Evolutionary conservation across 2,888 invertebrate species (phyloP).

Genomic region (Hyppa rectilinea): DNA sequence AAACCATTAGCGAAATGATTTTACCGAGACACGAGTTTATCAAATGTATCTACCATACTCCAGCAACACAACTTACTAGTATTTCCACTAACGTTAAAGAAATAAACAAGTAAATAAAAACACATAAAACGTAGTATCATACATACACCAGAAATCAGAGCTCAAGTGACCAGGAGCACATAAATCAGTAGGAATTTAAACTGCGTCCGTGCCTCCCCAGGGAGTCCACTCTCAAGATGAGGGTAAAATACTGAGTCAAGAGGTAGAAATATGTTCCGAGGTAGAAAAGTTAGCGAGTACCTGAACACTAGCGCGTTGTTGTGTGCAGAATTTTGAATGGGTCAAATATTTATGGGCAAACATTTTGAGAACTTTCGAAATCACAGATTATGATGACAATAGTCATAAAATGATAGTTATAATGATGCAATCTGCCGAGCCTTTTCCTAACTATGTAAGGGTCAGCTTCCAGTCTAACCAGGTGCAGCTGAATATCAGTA

Average conservation of each 20-base stretch:
- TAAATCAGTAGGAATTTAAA: constrained; percentile 67
- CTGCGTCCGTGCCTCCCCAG: constrained; percentile 51
- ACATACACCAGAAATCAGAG: constrained; percentile 55
- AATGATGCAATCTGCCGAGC: too few relatives aligned
- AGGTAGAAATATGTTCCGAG: constrained; percentile 60
- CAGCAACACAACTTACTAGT: background rate
- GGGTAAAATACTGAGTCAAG: constrained; percentile 64
- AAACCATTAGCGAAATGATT: background rate
- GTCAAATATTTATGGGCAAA: background rate
- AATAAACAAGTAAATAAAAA: constrained; percentile 32
- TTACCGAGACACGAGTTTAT: background rate
- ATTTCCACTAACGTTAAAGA: background rate
- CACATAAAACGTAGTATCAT: constrained; percentile 33
- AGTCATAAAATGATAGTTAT: too few relatives aligned
- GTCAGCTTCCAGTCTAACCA: too few relatives aligned
- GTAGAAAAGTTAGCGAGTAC: constrained; percentile 40
- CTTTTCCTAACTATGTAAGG: too few relatives aligned
- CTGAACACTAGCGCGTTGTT: constrained; percentile 13
- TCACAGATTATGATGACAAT: too few relatives aligned
- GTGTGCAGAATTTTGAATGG: constrained; percentile 21
- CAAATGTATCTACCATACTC: background rate
- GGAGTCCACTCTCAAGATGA: constrained; percentile 56
- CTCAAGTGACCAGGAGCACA: constrained; percentile 57
- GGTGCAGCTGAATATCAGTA: too few relatives aligned
- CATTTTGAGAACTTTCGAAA: background rate